Percentiles rank a stretch among this genome's conserved stretches.
Evolutionary conservation across 2,797 vertebrate species (phyloP).

Genomic region (Falco naumanni): DNA sequence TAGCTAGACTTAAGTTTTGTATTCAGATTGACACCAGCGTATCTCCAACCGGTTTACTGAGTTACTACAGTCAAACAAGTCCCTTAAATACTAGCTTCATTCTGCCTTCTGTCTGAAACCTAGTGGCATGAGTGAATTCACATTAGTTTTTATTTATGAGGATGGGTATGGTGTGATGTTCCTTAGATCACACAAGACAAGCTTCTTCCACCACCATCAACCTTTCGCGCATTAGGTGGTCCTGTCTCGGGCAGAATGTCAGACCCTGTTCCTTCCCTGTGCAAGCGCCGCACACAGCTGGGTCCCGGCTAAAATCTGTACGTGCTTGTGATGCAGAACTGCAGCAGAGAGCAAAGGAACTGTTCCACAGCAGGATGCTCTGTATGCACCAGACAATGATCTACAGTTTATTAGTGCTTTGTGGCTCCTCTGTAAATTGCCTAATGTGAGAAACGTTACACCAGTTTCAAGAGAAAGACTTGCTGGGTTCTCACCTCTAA

Average conservation of each 20-base stretch:
- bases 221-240: background rate
- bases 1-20: background rate
- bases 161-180: background rate
- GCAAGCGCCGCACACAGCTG: background rate
- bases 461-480: background rate
- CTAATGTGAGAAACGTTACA: background rate
- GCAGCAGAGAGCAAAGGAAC: background rate
- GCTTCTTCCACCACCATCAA: accelerated
- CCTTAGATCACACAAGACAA: background rate
- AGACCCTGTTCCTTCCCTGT: background rate
- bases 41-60: background rate
- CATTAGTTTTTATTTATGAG: background rate
- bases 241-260: background rate
- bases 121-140: background rate
- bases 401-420: background rate
- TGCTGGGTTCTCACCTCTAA: background rate
- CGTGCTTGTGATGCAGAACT: background rate
- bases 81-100: background rate
- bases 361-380: background rate
- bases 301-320: background rate
- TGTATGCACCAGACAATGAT: background rate
- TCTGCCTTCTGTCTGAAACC: background rate
- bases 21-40: background rate
- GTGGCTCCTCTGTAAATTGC: background rate
- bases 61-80: background rate